Base-by-base conservation (phyloP, 2,797 vertebrate species). In the Lacerta agilis region DNA sequence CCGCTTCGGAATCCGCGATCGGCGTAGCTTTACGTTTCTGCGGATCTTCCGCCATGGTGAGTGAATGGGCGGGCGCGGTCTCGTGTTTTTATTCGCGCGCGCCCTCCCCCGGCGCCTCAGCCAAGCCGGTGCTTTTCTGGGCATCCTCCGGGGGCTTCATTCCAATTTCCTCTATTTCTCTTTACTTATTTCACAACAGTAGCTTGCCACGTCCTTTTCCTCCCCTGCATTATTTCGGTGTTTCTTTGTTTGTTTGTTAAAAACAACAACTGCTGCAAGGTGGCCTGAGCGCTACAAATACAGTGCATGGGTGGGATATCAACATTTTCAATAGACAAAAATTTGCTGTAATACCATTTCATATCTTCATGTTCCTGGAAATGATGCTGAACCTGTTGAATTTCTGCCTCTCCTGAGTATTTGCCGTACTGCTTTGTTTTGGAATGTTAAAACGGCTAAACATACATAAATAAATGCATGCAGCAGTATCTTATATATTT, bases 1-100 rank as follows among this genome's bases (percentile, higher is more conserved):
- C 58, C 41, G 38, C 17, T 13, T 27, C 8, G 20, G 55, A 13
- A 0, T 2, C 23, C 2, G 36, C 1, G 0, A 8, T 43, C 11
- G 29, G 55, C 2, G 45, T 4, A 64, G 36, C 69, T 8, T 55
- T 27, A 79, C 33, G 78, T 81, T 45, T 55, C 41, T 15, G 79
- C 55, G 6, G 38, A 66, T 2, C 7, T 10, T 20, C 23, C 41
- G 20, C 38, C 3, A 87, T 87, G 86, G 86, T 87, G 13, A 87
- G 71, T 41, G 33, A 9, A n/a, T 23, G 61, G 20, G 23, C 82
- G 71, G 36, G 41, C 76, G 15, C 77, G 25, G 18, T 9, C 49
- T 55, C 49, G 49, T 55, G 13, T 55, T 55, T 55, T 55, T 55
- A 55, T 55, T 36, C 20, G 10, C 18, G 72, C 23, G 5, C 5